phyloP scores from a whole-genome alignment of 2,797 vertebrate species.

The Arvicola amphibius region DNA sequence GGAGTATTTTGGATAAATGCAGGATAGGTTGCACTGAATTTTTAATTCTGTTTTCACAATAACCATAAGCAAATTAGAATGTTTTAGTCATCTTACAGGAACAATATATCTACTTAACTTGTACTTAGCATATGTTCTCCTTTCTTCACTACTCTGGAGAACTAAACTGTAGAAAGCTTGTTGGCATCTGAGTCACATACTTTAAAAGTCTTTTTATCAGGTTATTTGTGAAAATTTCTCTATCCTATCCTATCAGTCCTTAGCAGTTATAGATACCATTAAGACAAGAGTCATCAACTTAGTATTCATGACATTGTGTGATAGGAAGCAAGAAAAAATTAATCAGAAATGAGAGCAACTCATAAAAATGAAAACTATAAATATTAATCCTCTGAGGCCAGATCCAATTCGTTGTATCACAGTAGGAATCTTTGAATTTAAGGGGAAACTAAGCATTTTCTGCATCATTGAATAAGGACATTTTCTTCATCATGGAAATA shows the following conservation, averaged over 20 bases:
- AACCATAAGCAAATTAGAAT: background rate
- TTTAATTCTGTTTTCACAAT: background rate
- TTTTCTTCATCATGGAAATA: conserved; percentile 66
- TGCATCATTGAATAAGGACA: conserved; percentile 45
- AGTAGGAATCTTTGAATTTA: conserved; percentile 58
- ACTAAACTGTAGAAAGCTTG: background rate
- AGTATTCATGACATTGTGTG: background rate
- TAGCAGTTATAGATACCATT: background rate
- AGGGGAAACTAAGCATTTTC: conserved; percentile 64
- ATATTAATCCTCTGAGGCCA: conserved; percentile 56
- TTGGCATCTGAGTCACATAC: background rate
- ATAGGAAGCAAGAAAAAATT: conserved; percentile 19
- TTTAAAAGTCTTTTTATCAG: background rate
- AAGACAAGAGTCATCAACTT: conserved; percentile 22
- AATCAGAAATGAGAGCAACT: background rate
- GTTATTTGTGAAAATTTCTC: background rate
- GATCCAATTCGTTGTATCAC: conserved; percentile 53
- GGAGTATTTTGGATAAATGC: background rate
- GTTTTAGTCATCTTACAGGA: background rate
- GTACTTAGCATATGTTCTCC: background rate
- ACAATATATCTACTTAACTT: background rate
- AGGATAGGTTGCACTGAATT: background rate
- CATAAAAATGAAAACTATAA: conserved; percentile 30
- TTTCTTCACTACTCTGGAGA: background rate
- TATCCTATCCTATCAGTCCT: background rate